These are phyloP conservation scores for Harmothoe impar DNA, from an alignment of 2,888 invertebrate species.

Conservation along the genomic window DNA sequence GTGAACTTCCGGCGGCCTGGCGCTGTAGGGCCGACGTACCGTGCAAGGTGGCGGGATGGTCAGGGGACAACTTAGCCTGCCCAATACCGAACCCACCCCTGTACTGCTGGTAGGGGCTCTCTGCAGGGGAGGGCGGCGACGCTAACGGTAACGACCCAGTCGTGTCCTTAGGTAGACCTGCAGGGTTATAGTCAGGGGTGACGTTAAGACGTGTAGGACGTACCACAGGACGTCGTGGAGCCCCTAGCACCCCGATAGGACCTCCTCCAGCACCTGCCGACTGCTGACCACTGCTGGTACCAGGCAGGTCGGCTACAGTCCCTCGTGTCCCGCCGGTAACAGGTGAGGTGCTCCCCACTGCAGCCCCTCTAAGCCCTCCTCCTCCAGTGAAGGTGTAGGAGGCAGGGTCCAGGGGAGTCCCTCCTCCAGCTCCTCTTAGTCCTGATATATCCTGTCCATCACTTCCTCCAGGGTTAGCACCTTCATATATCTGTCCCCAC, in stretches of 20 bases:
- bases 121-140: not conserved
- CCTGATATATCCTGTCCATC: not conserved
- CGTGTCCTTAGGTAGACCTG: no score
- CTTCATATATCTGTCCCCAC: not conserved
- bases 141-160: not conserved
- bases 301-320: not conserved
- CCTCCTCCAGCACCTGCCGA: no score
- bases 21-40: slow-evolving; percentile 40
- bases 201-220: not conserved
- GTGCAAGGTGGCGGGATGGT: slow-evolving; percentile 31
- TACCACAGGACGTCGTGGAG: not conserved
- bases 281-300: no score
- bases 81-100: not conserved
- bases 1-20: not conserved
- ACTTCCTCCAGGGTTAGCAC: not conserved
- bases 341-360: not conserved
- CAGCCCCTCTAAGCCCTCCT: not conserved
- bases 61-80: slow-evolving; percentile 35
- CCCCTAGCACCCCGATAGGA: not conserved
- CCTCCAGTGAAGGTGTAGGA: slow-evolving; percentile 6
- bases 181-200: slow-evolving; percentile 9
- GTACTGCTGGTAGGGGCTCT: not conserved
- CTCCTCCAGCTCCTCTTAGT: not conserved
- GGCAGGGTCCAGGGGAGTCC: not conserved
- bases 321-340: not conserved